Conservation (phyloP, 1,140 invertebrate species). For the Aphaenogaster floridana region DNA sequence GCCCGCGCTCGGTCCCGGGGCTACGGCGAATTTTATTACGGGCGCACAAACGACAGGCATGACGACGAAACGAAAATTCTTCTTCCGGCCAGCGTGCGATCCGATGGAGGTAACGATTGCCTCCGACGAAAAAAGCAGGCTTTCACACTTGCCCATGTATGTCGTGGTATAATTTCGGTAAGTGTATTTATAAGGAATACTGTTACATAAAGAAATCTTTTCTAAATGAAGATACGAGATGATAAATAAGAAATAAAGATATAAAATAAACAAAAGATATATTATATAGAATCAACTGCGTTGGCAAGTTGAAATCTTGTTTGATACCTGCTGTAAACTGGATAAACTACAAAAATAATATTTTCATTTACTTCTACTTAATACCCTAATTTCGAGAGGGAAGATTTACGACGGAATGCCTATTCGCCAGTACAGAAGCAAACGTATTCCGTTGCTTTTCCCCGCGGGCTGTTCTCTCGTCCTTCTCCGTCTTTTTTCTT, state of each 20-base stretch:
- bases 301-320: background rate
- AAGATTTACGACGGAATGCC: constrained; percentile 18
- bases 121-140: constrained; percentile 10
- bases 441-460: constrained; percentile 62
- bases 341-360: constrained; percentile 33
- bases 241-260: background rate
- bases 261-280: constrained; percentile 16
- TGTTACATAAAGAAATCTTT: background rate
- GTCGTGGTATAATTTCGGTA: background rate
- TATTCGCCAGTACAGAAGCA: constrained; percentile 32
- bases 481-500: constrained; percentile 1
- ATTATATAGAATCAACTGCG: too few species aligned
- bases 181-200: background rate
- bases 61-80: constrained; percentile 71
- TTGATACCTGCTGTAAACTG: background rate
- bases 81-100: constrained; percentile 35
- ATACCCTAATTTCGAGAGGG: constrained; percentile 26
- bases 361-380: constrained; percentile 42
- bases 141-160: constrained; percentile 4
- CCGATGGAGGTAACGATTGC: constrained; percentile 33
- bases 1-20: constrained; percentile 59
- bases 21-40: constrained; percentile 74
- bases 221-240: background rate
- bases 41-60: constrained; percentile 66
- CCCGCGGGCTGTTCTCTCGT: background rate